A percentile compares a stretch with the other conserved stretches of the same genome.
Evolutionary conservation across 2,113 vertebrate species (phyloP).

Genomic region (Dasyurus viverrinus): DNA sequence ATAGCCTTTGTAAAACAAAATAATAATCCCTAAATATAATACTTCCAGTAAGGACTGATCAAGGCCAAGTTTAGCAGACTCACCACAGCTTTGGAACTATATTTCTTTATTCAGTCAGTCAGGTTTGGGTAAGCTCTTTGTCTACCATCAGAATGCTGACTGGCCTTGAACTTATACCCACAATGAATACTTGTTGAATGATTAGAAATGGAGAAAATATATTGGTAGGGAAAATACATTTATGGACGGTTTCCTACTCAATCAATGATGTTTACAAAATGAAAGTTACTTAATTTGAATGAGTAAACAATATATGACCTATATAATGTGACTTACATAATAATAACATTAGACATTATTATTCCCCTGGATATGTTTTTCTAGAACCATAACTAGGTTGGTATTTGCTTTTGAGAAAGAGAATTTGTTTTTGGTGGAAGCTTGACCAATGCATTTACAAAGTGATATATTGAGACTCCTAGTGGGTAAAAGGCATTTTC

Average conservation of each 20-base stretch:
- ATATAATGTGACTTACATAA: neutral
- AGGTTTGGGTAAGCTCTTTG: neutral
- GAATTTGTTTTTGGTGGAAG: conserved; percentile 27
- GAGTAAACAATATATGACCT: neutral
- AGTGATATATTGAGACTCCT: neutral
- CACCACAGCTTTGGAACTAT: neutral
- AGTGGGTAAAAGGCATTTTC: neutral
- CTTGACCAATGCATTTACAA: conserved; percentile 37
- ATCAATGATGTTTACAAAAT: neutral
- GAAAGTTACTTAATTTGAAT: neutral
- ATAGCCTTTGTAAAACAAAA: too few species aligned
- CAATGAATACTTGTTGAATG: neutral
- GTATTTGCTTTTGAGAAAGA: conserved; percentile 31
- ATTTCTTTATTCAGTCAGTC: neutral
- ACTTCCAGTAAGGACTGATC: neutral
- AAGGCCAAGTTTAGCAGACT: neutral
- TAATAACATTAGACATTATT: neutral
- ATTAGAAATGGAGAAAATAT: neutral
- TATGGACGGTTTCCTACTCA: neutral
- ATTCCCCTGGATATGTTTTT: neutral
- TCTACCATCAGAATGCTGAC: neutral
- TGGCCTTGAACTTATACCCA: neutral
- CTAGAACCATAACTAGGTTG: neutral
- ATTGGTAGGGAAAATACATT: neutral
- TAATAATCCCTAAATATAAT: too few species aligned